Conservation (phyloP, 2,888 invertebrate genomes). For the Rhingia campestris region DNA sequence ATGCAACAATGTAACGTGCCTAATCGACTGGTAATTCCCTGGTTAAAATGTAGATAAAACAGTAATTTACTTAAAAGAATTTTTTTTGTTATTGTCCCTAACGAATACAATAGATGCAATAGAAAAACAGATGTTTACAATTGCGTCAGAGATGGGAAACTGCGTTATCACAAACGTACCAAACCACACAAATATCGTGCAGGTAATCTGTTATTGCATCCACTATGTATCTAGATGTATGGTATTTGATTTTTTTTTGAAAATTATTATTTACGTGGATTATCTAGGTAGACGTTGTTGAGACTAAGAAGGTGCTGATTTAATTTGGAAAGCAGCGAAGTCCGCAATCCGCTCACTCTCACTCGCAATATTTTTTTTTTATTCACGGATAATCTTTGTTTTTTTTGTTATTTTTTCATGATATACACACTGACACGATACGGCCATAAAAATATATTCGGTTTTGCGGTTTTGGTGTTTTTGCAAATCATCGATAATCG, state of each 20-base stretch:
- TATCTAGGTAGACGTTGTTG: background rate
- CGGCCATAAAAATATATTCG: background rate
- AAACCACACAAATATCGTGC: constrained; percentile 18
- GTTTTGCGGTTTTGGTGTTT: background rate
- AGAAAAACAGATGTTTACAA: constrained; percentile 4
- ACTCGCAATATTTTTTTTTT: constrained; percentile 5
- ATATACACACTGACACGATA: constrained; percentile 11
- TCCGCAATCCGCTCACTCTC: constrained; percentile 18
- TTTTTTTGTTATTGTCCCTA: background rate
- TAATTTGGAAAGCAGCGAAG: background rate
- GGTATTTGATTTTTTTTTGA: background rate
- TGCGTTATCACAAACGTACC: constrained; percentile 21
- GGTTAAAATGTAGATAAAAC: too few species aligned
- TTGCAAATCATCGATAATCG: background rate
- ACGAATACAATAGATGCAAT: background rate
- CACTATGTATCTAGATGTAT: background rate
- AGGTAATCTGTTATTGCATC: constrained; percentile 6
- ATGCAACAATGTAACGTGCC: too few species aligned
- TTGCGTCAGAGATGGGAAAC: background rate
- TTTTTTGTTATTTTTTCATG: constrained; percentile 3
- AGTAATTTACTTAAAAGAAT: background rate
- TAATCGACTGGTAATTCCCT: too few species aligned
- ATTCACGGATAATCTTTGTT: background rate
- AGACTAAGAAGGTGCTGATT: background rate
- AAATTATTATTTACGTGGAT: background rate